A percentile compares a stretch with the other conserved stretches of the same genome.
Conservation (phyloP, 1,140 invertebrate species). For the Euglossa dilemma region DNA sequence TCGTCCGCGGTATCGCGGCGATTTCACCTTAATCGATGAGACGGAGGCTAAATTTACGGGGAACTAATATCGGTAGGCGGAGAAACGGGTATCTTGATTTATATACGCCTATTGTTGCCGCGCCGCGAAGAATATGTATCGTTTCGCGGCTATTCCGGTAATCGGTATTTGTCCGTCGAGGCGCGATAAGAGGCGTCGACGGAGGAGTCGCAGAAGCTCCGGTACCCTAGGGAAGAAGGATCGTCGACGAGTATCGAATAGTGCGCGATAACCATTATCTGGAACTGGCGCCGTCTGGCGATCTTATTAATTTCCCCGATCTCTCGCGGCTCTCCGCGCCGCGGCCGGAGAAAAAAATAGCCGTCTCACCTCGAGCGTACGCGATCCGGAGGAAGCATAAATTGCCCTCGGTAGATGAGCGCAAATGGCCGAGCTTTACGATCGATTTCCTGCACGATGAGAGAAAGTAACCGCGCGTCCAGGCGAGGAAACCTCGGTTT, state of each 20-base stretch:
- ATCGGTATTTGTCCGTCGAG: conserved; percentile 31
- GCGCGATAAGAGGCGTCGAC: conserved; percentile 15
- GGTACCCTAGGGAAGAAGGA: neutral
- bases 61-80: neutral
- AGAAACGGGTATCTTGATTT: neutral
- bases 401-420: neutral
- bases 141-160: conserved; percentile 5
- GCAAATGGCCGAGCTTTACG: conserved; percentile 11
- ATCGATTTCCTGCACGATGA: conserved; percentile 22
- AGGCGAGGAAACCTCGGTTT: conserved; percentile 19
- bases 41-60: neutral
- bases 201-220: conserved; percentile 5
- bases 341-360: too few species aligned
- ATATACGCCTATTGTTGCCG: conserved; percentile 17
- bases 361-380: neutral
- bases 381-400: conserved; percentile 16
- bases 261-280: conserved; percentile 72
- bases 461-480: conserved; percentile 25
- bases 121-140: neutral
- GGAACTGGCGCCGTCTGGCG: conserved; percentile 70
- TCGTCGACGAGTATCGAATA: conserved; percentile 18
- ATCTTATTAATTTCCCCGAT: conserved; percentile 68
- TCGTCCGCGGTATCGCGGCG: neutral
- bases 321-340: neutral
- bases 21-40: neutral